A percentile compares a stretch with the other conserved stretches of the same genome.
phyloP scores from a whole-genome alignment of 2,113 vertebrate species.

The Procavia capensis region DNA sequence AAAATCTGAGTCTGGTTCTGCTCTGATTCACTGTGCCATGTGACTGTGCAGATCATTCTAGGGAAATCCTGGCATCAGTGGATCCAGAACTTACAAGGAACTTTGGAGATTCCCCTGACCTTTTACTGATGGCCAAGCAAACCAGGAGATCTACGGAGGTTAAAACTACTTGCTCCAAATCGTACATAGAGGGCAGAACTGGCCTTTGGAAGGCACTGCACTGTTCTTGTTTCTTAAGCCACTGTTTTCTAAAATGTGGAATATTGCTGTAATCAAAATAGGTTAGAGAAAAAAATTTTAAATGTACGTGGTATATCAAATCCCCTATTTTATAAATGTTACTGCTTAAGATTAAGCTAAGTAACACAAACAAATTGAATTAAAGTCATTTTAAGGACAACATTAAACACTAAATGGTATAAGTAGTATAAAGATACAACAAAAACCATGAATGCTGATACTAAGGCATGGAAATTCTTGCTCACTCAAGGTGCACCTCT shows the following conservation, averaged over 20 bases:
- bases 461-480: background rate
- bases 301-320: background rate
- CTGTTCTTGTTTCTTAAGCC: background rate
- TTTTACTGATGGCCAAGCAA: background rate
- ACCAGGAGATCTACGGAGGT: background rate
- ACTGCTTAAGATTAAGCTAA: background rate
- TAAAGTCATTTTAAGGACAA: background rate
- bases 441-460: background rate
- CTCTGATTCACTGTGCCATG: background rate
- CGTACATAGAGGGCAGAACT: background rate
- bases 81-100: background rate
- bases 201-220: background rate
- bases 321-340: background rate
- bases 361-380: background rate
- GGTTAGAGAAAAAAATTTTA: background rate
- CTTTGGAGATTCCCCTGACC: background rate
- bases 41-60: background rate
- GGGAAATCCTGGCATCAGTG: background rate
- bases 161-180: background rate
- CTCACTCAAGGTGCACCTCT: fast-evolving
- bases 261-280: background rate
- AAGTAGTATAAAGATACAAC: background rate
- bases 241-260: background rate
- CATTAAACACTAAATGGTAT: background rate
- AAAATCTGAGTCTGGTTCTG: background rate